A percentile compares a stretch with the other conserved stretches of the same genome.
Evolutionary conservation across 2,888 invertebrate genomes (phyloP).

Genomic region (Tetheella fluctuosa): DNA sequence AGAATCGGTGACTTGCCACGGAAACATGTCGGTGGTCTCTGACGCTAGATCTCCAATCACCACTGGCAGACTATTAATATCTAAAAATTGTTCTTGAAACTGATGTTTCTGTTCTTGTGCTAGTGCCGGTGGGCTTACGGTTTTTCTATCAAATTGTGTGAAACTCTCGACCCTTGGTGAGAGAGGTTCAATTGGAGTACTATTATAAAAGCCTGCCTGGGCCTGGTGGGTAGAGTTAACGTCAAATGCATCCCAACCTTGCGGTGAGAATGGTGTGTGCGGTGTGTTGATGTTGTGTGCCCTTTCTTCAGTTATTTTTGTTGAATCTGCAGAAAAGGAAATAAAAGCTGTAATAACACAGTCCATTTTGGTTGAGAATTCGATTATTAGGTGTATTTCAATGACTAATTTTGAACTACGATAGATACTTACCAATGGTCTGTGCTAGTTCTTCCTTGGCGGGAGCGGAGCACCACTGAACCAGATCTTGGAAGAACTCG

Average conservation of each 20-base stretch:
- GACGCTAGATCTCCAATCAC: slow-evolving; percentile 69
- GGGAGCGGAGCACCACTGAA: slow-evolving; percentile 83
- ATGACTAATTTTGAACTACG: not conserved
- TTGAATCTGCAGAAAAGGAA: slow-evolving; percentile 57
- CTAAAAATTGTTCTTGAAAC: slow-evolving; percentile 64
- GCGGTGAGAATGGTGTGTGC: slow-evolving; percentile 75
- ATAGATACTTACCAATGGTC: slow-evolving; percentile 65
- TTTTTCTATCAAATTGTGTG: slow-evolving; percentile 49
- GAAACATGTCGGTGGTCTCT: slow-evolving; percentile 50
- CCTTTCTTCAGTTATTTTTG: slow-evolving; percentile 64
- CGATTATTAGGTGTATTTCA: not conserved
- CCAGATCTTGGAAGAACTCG: slow-evolving; percentile 90
- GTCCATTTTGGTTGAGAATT: not conserved
- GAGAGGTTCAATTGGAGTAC: slow-evolving; percentile 55
- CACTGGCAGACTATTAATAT: slow-evolving; percentile 70
- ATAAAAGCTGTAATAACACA: not conserved
- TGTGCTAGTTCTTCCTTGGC: slow-evolving; percentile 78
- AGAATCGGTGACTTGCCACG: slow-evolving; percentile 53
- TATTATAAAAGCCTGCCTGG: slow-evolving; percentile 61
- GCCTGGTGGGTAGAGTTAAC: slow-evolving; percentile 62
- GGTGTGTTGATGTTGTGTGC: slow-evolving; percentile 73
- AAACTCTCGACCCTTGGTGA: slow-evolving; percentile 61
- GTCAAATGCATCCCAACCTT: slow-evolving; percentile 71
- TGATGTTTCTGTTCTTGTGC: slow-evolving; percentile 45
- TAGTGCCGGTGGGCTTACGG: slow-evolving; percentile 42